These are phyloP conservation scores for Spheniscus mendiculus DNA, from an alignment of 2,113 vertebrate genomes.

Conservation along the genomic window DNA sequence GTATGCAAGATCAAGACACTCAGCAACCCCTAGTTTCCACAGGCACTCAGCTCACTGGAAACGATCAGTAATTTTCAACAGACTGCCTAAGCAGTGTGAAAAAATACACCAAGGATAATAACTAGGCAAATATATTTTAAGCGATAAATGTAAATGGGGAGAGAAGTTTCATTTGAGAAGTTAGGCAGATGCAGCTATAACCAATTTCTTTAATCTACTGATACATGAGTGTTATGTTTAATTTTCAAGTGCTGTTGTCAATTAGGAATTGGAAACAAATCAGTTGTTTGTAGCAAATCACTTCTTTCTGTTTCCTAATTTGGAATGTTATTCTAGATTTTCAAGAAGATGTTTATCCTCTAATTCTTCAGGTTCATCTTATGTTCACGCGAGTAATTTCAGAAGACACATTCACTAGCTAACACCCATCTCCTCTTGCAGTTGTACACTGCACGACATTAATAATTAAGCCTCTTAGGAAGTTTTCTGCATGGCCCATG, in stretches of 20 bases:
- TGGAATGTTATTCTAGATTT: background rate
- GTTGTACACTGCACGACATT: conserved; percentile 2
- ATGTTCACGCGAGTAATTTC: background rate
- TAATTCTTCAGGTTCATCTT: background rate
- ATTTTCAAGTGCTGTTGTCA: background rate
- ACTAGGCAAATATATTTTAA: background rate
- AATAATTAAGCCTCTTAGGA: conserved; percentile 68
- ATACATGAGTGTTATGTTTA: background rate
- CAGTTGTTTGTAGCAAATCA: background rate
- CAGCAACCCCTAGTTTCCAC: background rate
- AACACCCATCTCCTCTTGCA: conserved; percentile 12
- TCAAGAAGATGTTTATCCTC: background rate
- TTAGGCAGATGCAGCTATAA: background rate
- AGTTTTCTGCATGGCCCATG: background rate
- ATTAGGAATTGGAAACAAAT: background rate
- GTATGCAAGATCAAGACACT: background rate
- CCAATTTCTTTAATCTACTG: background rate
- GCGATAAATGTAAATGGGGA: background rate
- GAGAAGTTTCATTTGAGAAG: conserved; percentile 2
- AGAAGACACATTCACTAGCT: background rate
- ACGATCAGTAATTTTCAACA: background rate
- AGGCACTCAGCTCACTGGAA: background rate
- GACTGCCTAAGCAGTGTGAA: background rate
- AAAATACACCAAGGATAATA: background rate
- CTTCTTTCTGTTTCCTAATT: background rate